A percentile compares a stretch with the other conserved stretches of the same genome.
phyloP scores from a whole-genome alignment of 2,113 vertebrate genomes.

The Pedionomus torquatus region DNA sequence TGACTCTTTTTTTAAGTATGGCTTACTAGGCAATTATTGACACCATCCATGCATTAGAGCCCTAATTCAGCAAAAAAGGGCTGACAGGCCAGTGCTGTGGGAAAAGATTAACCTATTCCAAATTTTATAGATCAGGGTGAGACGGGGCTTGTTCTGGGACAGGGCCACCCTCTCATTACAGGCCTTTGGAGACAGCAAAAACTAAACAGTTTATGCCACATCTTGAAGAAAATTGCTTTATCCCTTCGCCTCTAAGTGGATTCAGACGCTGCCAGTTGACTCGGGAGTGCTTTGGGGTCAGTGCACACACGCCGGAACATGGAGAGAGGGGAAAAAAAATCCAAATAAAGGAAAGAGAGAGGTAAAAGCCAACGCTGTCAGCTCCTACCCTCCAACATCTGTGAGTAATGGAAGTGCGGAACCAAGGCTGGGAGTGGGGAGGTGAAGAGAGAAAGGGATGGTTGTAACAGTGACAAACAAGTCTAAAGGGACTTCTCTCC shows the following conservation, averaged over 20 bases:
- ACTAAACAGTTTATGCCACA: conserved; percentile 73
- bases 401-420: conserved; percentile 31
- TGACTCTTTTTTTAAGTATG: conserved; percentile 59
- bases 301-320: conserved; percentile 45
- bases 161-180: conserved; percentile 65
- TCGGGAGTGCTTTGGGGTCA: conserved; percentile 71
- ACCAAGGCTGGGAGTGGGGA: neutral
- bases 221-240: conserved; percentile 76
- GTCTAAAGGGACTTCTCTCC: conserved; percentile 47
- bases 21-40: conserved; percentile 66
- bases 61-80: conserved; percentile 47
- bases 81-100: conserved; percentile 2
- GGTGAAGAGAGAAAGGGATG: conserved; percentile 32
- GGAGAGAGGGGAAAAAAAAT: neutral
- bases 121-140: conserved; percentile 54
- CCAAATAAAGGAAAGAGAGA: conserved; percentile 42
- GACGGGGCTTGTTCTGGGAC: conserved; percentile 12
- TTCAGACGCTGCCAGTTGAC: conserved; percentile 74
- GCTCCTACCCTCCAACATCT: conserved; percentile 74
- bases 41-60: conserved; percentile 38
- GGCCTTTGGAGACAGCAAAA: conserved; percentile 70
- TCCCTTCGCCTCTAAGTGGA: conserved; percentile 79
- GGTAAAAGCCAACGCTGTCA: conserved; percentile 7
- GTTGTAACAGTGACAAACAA: conserved; percentile 60
- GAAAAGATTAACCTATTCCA: conserved; percentile 53